Percentiles rank a stretch among this genome's conserved stretches.
Conservation (phyloP, 1,140 invertebrate species). For the Drosophila carrolli region DNA sequence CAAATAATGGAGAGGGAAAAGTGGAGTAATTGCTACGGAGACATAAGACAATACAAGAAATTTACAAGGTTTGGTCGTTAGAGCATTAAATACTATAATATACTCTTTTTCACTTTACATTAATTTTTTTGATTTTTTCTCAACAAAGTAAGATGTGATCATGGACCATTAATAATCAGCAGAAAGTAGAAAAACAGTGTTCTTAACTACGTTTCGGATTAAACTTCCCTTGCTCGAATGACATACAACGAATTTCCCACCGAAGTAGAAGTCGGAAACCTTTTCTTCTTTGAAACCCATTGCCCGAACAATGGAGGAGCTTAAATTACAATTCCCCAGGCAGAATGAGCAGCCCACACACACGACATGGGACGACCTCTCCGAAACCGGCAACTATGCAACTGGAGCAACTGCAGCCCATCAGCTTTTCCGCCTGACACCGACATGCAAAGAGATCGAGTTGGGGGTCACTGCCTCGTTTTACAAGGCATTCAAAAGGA, state of each 20-base stretch:
- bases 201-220: not conserved
- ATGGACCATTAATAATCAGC: not conserved
- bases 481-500: conserved; percentile 78
- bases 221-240: conserved; percentile 2
- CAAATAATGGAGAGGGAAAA: not conserved
- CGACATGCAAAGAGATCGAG: conserved; percentile 22
- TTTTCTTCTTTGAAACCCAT: conserved; percentile 5
- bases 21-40: not conserved
- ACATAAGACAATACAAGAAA: conserved; percentile 2
- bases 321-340: conserved; percentile 50
- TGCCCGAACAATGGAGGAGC: conserved; percentile 35
- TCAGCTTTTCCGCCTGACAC: conserved; percentile 17
- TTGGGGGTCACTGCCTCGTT: conserved; percentile 73
- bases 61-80: not conserved
- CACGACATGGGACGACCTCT: conserved; percentile 28
- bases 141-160: not conserved
- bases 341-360: conserved; percentile 47
- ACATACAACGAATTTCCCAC: not conserved
- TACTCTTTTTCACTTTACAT: no score
- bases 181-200: not conserved
- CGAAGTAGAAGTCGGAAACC: not conserved
- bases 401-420: conserved; percentile 44
- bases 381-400: conserved; percentile 29
- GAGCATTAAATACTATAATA: no score
- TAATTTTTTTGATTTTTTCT: no score